These are phyloP conservation scores for Branchipolynoe longqiensis DNA, from an alignment of 2,888 invertebrate genomes.

Conservation along the genomic window DNA sequence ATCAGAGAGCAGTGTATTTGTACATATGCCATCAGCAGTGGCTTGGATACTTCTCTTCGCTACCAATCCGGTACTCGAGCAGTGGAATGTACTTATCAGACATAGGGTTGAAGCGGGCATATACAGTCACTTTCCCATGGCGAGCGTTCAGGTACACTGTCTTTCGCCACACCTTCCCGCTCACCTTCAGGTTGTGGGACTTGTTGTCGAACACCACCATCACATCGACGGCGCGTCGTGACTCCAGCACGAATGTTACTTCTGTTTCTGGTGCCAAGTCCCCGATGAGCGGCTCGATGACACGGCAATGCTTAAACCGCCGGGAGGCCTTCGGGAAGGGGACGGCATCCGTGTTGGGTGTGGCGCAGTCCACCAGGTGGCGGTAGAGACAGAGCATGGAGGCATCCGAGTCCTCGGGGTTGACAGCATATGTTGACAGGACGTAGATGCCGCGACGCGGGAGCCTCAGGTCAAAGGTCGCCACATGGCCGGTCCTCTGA, in stretches of 20 bases:
- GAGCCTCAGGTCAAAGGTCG: conserved; percentile 59
- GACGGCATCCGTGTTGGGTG: conserved; percentile 43
- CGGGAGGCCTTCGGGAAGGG: conserved; percentile 65
- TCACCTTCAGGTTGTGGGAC: conserved; percentile 56
- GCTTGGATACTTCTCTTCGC: not conserved
- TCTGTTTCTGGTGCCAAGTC: conserved; percentile 60
- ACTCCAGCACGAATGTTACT: conserved; percentile 65
- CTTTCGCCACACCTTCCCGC: conserved; percentile 36
- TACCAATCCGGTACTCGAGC: conserved; percentile 65
- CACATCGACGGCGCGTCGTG: conserved; percentile 63
- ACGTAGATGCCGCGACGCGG: conserved; percentile 66
- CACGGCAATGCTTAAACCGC: conserved; percentile 66
- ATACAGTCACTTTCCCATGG: conserved; percentile 64
- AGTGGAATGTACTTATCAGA: conserved; percentile 68
- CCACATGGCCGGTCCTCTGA: conserved; percentile 58
- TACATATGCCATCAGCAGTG: not conserved
- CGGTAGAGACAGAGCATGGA: conserved; percentile 60
- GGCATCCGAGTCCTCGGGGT: conserved; percentile 17
- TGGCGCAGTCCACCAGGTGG: conserved; percentile 64
- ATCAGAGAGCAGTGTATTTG: too few relatives aligned
- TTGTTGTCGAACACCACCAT: conserved; percentile 63
- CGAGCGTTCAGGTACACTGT: conserved; percentile 13
- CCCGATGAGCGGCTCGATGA: conserved; percentile 68
- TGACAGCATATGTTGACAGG: conserved; percentile 62
- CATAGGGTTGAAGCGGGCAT: conserved; percentile 62